Conservation (phyloP, 2,797 vertebrate genomes). For the Coreius guichenoti region DNA sequence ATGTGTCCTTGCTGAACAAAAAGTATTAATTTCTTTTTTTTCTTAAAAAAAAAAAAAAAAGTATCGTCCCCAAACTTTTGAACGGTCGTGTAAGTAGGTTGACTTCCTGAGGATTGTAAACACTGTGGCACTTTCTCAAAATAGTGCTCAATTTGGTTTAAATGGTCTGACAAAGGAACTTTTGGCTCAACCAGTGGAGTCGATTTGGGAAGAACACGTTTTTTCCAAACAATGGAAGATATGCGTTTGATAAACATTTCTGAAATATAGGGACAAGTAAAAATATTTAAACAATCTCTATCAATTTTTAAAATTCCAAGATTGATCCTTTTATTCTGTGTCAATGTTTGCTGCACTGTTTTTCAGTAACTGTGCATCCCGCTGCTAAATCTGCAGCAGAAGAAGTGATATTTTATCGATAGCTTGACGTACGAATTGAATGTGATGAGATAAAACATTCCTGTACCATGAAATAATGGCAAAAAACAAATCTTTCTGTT, state of each 20-base stretch:
- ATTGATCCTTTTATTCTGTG: neutral
- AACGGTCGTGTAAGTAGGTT: neutral
- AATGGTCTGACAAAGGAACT: neutral
- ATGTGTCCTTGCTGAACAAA: neutral
- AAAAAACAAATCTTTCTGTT: neutral
- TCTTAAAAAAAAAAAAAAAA: neutral
- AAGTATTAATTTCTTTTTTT: neutral
- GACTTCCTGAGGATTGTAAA: constrained; percentile 19
- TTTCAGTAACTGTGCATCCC: neutral
- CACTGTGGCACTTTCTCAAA: neutral
- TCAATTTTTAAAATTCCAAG: neutral
- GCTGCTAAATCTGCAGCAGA: neutral
- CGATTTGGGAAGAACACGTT: neutral
- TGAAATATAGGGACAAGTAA: neutral
- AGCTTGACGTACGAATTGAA: neutral
- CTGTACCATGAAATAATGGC: neutral
- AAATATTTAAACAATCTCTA: neutral
- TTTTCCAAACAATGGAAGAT: constrained; percentile 3
- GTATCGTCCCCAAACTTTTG: neutral
- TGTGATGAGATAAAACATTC: neutral
- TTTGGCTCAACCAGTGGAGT: neutral
- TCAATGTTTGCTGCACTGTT: neutral
- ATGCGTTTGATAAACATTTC: neutral
- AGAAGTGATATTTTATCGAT: neutral
- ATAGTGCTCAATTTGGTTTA: neutral